Percentiles rank a stretch among this genome's conserved stretches.
Evolutionary conservation across 2,113 vertebrate genomes (phyloP).

Genomic region (Heterotis niloticus): DNA sequence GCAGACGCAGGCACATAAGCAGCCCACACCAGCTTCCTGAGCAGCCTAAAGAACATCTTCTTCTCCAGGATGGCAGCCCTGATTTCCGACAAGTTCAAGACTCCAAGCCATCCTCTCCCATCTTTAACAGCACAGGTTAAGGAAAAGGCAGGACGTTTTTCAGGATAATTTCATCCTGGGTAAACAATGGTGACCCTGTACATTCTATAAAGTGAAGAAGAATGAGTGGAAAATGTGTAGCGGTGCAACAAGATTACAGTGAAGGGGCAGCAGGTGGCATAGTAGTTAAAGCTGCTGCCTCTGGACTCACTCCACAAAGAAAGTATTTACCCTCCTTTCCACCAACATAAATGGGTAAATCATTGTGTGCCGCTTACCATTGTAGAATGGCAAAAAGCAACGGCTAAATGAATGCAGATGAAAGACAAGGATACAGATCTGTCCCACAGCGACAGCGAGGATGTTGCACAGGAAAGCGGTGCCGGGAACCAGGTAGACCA

Average conservation of each 20-base stretch:
- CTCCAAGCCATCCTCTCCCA: constrained; percentile 66
- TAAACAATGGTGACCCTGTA: no score
- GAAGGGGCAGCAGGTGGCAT: no score
- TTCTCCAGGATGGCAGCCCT: constrained; percentile 60
- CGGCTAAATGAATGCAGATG: no score
- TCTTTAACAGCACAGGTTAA: constrained; percentile 57
- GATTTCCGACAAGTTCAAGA: constrained; percentile 62
- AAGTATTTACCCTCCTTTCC: background rate
- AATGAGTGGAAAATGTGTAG: no score
- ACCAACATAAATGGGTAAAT: background rate
- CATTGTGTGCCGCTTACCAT: no score
- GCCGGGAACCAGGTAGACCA: constrained; percentile 61
- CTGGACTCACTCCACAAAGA: no score
- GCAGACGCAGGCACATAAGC: constrained; percentile 67
- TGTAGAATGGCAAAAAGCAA: no score
- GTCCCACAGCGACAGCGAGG: constrained; percentile 63
- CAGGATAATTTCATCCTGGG: no score
- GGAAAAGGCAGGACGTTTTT: constrained; percentile 37
- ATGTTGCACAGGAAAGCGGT: constrained; percentile 66
- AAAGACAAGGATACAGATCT: constrained; percentile 76
- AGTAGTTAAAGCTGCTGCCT: no score
- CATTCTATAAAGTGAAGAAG: no score
- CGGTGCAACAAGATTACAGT: no score
- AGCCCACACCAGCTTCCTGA: constrained; percentile 59
- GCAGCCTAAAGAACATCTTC: constrained; percentile 64